Conservation (phyloP, 2,888 invertebrate genomes). For the Scaptomyza cyrtandrae region DNA sequence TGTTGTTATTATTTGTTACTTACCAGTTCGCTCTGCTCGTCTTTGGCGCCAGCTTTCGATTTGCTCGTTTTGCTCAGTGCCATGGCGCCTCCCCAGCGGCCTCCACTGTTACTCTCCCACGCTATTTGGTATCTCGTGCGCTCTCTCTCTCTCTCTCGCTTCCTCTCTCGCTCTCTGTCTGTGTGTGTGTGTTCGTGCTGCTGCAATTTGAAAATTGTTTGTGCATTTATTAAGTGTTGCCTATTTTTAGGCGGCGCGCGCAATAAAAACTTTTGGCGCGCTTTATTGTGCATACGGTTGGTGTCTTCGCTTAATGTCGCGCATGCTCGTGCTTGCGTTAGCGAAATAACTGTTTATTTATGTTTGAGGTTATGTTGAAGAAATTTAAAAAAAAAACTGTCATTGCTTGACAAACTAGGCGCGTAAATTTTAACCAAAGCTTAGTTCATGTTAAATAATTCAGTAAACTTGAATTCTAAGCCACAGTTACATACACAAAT, state of each 20-base stretch:
- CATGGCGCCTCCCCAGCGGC: constrained; percentile 53
- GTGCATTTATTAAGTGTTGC: constrained; percentile 12
- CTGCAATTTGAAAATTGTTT: constrained; percentile 39
- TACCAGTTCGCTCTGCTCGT: constrained; percentile 73
- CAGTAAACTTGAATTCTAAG: not conserved
- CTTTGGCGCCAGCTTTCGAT: constrained; percentile 74
- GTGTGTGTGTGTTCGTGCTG: constrained; percentile 5
- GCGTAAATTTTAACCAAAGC: not conserved
- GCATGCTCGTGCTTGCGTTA: constrained; percentile 2
- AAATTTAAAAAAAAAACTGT: not conserved
- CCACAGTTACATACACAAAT: not conserved
- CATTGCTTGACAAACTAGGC: too few relatives aligned
- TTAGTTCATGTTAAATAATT: not conserved
- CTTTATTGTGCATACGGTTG: constrained; percentile 12
- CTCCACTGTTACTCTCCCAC: constrained; percentile 14
- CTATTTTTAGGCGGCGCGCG: constrained; percentile 34
- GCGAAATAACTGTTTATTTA: constrained; percentile 6
- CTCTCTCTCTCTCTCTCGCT: not conserved
- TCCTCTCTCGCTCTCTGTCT: not conserved
- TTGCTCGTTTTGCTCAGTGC: constrained; percentile 69
- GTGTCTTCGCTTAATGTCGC: constrained; percentile 20
- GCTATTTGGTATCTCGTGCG: constrained; percentile 1
- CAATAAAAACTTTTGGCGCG: constrained; percentile 4
- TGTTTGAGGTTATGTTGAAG: constrained; percentile 11
- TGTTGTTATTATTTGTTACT: constrained; percentile 38